Evolutionary conservation across 2,797 vertebrate genomes (phyloP), one percentile per base, ranked within the genome.

Genomic region (Vultur gryphus): DNA sequence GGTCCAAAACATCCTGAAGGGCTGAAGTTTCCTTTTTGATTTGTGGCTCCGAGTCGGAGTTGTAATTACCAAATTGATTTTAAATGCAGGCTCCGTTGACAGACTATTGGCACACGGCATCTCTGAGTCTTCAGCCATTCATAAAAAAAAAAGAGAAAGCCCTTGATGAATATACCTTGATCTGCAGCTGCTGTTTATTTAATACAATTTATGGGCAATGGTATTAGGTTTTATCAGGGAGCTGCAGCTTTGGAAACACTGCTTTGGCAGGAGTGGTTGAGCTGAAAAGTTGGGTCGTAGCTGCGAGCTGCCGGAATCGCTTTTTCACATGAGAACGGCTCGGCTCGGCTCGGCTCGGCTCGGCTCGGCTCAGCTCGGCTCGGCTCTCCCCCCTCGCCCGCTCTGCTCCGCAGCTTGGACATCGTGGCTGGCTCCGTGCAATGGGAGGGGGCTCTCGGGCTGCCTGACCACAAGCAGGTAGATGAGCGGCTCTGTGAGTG

Each of bases 131-230:
- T 97, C 89, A 93, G 62, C 92, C 96, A 84, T 93, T 97, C 95
- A 94, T 85, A 90, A 95, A 62, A 44, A 49, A 58, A 92, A 62
- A 65, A 35, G 71, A 96, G 95, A 95, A 95, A 91, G 93, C 84
- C 94, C 92, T 94, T 94, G 95, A 96, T 96, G 97, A 84, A 95
- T 96, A 87, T 95, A 96, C 97, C 96, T 97, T 96, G 96, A 96
- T 96, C 89, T 95, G 95, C 95, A 97, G 96, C 97, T 97, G 97
- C 96, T 97, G 96, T 97, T 97, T 97, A 89, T 95, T 94, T 95
- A 96, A 90, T 94, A 90, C 95, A 90, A 93, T 97, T 97, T 97
- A 97, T 96, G 95, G 96, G 96, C 80, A 57, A 67, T 24, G 94
- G 91, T 92, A 93, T 97, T 96, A 90, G 93, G 95, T 96, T 97